Base-by-base conservation (phyloP, 2,797 vertebrate species). In the Telmatherina bonti region DNA sequence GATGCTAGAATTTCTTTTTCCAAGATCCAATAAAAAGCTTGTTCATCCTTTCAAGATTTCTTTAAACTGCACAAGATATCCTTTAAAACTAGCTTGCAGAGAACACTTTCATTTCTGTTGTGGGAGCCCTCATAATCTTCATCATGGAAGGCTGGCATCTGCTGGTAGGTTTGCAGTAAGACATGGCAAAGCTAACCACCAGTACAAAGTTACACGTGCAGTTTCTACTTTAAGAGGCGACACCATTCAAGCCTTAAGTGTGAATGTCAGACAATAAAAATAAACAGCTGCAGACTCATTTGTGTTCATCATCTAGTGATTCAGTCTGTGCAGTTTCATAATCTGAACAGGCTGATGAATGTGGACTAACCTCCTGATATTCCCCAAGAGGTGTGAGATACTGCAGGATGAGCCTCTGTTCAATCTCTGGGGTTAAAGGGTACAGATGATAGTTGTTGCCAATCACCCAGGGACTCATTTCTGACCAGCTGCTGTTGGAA, bases 401-500 rank as follows among this genome's bases (percentile, higher is more conserved):
- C 74, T 97, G 98, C 69, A 99, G 94, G 88, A 99, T 99, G 53
- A 99, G 95, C 62, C 97, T 96, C 90, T 99, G 98, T 80, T 99
- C 97, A 52, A 99, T 98, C 82, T 96, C 97, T 1, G 97, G 92
- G 71, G 97, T 99, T 89, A 99, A 95, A 59, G 98, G 98, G 76
- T 94, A 97, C 84, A 99, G 95, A 13, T 95, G 97, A 56, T 99
- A 99, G 93, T 96, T 99, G 89, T 97, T 98, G 72, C 98, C 98
- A 79, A 99, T 98, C 79, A 99, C 98, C 97, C 97, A 99, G 0
- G 97, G 97, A 74, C 97, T 99, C 97, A 97, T 99, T 92, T 99
- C 98, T 38, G 97, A 97, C 98, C 98, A 99, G 94, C 98, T 99
- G 94, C 97, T 99, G 87, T 99, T 99, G 82, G 97, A 99, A 24